phyloP scores from a whole-genome alignment of 2,113 vertebrate species.

The Caranx melampygus region DNA sequence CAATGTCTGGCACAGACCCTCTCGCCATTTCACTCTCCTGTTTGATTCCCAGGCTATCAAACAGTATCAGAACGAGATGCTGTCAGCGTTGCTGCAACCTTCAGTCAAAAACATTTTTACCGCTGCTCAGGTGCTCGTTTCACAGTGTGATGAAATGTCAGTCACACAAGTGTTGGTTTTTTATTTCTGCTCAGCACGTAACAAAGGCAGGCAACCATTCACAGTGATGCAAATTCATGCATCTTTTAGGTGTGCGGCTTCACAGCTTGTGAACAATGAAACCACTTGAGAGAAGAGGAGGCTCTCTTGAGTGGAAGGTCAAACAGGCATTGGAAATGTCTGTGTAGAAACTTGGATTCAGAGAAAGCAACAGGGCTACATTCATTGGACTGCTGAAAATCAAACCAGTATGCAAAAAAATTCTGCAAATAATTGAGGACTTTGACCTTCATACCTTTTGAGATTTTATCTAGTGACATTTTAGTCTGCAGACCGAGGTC shows the following conservation, averaged over 20 bases:
- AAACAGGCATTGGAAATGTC: background rate
- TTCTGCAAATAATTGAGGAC: background rate
- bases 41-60: slow-evolving; percentile 14
- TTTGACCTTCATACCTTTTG: background rate
- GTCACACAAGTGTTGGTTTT: background rate
- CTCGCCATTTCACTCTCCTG: background rate
- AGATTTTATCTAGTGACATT: background rate
- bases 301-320: background rate
- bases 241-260: background rate
- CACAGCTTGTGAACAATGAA: background rate
- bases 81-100: background rate
- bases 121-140: background rate
- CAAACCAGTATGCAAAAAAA: background rate
- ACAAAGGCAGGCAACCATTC: background rate
- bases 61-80: background rate
- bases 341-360: background rate
- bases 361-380: background rate
- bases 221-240: slow-evolving; percentile 15
- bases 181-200: background rate
- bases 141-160: slow-evolving; percentile 25
- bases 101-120: slow-evolving; percentile 4
- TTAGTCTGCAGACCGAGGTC: background rate
- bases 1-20: background rate
- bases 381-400: background rate
- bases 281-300: background rate